Evolutionary conservation across 2,113 vertebrate genomes (phyloP).

Genomic region (Xyliphius kryptos): DNA sequence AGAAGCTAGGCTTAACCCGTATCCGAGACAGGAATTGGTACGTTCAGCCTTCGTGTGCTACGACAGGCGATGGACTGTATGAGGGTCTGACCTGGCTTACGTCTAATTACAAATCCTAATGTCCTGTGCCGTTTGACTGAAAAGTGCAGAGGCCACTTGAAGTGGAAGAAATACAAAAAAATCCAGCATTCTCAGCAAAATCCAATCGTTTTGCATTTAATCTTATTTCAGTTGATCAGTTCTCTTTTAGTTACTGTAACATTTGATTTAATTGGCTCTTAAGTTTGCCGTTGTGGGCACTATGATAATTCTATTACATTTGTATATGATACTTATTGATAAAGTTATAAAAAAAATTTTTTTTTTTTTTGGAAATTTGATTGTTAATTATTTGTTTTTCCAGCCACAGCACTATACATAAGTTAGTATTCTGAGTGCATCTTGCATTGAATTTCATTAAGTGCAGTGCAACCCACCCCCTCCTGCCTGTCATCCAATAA

Average conservation of each 20-base stretch:
- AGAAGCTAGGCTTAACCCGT: constrained; percentile 96
- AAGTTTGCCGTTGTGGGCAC: constrained; percentile 53
- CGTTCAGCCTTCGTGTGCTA: no score
- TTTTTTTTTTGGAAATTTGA: constrained; percentile 8
- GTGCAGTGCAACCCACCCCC: no score
- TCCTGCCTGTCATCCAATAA: no score
- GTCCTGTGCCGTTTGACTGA: constrained; percentile 45
- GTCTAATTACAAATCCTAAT: constrained; percentile 98
- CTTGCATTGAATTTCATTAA: no score
- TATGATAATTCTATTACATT: constrained; percentile 39
- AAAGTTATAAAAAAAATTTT: no score
- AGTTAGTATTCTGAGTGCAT: no score
- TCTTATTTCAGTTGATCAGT: constrained; percentile 43
- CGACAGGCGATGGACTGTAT: constrained; percentile 91
- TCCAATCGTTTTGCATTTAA: constrained; percentile 60
- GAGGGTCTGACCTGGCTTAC: constrained; percentile 99
- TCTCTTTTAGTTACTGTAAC: constrained; percentile 51
- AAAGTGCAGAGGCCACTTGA: constrained; percentile 7
- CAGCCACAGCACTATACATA: no score
- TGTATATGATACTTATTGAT: constrained; percentile 51
- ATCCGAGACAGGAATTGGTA: constrained; percentile 99
- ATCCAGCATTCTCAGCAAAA: no score
- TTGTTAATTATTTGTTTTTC: no score
- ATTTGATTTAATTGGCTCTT: constrained; percentile 43
- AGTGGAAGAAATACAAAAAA: constrained; percentile 44